A percentile compares a stretch with the other conserved stretches of the same genome.
Evolutionary conservation across 2,888 invertebrate species (phyloP).

Genomic region (Maniola hyperantus): DNA sequence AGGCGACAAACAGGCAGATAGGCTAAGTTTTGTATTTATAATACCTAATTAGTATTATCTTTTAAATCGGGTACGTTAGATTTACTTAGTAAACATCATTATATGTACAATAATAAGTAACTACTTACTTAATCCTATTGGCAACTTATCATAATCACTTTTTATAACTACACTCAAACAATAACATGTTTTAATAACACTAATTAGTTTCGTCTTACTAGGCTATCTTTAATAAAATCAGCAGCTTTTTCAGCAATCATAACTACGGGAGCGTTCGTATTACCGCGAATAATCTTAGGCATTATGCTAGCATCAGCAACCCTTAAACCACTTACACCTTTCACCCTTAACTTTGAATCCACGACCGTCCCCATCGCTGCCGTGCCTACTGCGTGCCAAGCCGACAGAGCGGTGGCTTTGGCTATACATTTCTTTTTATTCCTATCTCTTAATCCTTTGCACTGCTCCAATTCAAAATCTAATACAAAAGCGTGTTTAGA

Average conservation of each 20-base stretch:
- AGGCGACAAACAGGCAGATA: too few species aligned
- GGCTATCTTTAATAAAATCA: conserved; percentile 56
- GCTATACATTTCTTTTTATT: conserved; percentile 74
- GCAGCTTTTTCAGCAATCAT: conserved; percentile 72
- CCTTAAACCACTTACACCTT: conserved; percentile 53
- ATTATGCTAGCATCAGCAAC: conserved; percentile 71
- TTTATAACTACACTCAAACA: too few species aligned
- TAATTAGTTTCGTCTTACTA: conserved; percentile 27
- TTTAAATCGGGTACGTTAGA: too few species aligned
- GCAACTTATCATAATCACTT: too few species aligned
- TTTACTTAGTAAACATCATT: too few species aligned
- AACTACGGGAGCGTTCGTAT: conserved; percentile 68
- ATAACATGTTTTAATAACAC: too few species aligned
- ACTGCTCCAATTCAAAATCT: conserved; percentile 51
- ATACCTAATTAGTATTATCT: too few species aligned
- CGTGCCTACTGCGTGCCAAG: conserved; percentile 72
- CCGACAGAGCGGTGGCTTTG: conserved; percentile 57
- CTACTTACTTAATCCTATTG: too few species aligned
- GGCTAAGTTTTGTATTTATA: too few species aligned
- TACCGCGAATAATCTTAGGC: conserved; percentile 63
- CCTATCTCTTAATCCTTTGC: conserved; percentile 47
- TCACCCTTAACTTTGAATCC: conserved; percentile 54
- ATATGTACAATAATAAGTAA: too few species aligned
- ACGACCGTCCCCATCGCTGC: conserved; percentile 65
- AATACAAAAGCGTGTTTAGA: conserved; percentile 53